Conservation (phyloP, 2,113 vertebrate genomes). For the Euleptes europaea region DNA sequence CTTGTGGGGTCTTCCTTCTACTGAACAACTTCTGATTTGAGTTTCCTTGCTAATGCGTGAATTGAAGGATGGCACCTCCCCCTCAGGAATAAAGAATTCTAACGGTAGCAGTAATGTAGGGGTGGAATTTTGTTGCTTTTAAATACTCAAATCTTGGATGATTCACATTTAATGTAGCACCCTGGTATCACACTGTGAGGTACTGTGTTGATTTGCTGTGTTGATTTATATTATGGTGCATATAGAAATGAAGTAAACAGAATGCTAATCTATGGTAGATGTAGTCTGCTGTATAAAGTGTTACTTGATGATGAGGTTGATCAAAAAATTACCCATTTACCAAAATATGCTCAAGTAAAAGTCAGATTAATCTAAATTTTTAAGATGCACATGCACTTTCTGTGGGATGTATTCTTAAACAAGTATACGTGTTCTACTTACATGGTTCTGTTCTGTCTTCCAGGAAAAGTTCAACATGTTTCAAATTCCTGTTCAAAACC, state of each 20-base stretch:
- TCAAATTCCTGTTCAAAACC: conserved; percentile 88
- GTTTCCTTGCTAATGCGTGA: background rate
- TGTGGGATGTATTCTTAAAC: background rate
- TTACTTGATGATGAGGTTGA: background rate
- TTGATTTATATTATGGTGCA: background rate
- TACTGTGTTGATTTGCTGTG: no score
- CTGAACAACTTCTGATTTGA: background rate
- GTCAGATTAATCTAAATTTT: background rate
- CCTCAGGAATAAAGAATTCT: background rate
- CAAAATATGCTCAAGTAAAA: background rate
- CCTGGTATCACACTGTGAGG: background rate
- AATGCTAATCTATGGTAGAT: background rate
- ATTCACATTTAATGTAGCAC: background rate
- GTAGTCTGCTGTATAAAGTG: background rate
- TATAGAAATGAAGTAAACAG: background rate
- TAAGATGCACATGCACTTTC: background rate
- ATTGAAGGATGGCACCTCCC: background rate
- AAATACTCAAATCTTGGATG: background rate
- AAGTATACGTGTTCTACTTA: background rate
- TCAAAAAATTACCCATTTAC: background rate
- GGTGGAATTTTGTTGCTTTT: background rate
- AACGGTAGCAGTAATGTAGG: background rate
- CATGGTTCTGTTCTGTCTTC: conserved; percentile 31
- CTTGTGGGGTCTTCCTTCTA: background rate
- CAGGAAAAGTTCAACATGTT: conserved; percentile 83